Conservation (phyloP, 2,113 vertebrate genomes). For the Pseudorasbora parva region DNA sequence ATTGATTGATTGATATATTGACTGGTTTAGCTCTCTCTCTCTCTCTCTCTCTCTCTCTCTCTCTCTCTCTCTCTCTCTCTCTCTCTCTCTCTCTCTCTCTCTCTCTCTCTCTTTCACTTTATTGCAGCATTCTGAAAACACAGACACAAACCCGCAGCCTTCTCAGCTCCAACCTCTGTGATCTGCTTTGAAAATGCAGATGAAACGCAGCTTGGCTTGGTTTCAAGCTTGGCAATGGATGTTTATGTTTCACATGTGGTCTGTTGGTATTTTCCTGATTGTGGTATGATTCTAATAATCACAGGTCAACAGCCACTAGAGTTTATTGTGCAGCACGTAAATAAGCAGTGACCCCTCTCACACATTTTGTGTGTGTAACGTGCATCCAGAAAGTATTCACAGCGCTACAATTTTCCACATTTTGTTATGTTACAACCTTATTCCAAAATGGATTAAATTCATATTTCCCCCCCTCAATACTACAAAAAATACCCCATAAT, state of each 20-base stretch:
- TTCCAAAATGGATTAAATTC: no score
- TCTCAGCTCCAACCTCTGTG: constrained; percentile 11
- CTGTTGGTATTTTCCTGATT: background rate
- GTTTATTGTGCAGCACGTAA: background rate
- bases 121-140: constrained; percentile 19
- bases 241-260: constrained; percentile 6
- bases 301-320: constrained; percentile 11
- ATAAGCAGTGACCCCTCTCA: background rate
- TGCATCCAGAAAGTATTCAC: no score
- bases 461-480: no score
- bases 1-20: constrained; percentile 11
- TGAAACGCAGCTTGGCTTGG: constrained; percentile 3
- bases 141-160: constrained; percentile 4
- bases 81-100: constrained; percentile 2
- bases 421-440: no score
- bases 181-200: constrained; percentile 31
- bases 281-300: constrained; percentile 3
- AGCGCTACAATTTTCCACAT: no score
- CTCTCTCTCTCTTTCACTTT: background rate
- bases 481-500: no score
- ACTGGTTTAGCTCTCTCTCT: constrained; percentile 1
- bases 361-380: no score
- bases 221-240: background rate
- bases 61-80: constrained; percentile 3
- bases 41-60: constrained; percentile 6